A percentile compares a stretch with the other conserved stretches of the same genome.
phyloP scores from a whole-genome alignment of 2,113 vertebrate genomes.

The Dasyornis broadbenti region DNA sequence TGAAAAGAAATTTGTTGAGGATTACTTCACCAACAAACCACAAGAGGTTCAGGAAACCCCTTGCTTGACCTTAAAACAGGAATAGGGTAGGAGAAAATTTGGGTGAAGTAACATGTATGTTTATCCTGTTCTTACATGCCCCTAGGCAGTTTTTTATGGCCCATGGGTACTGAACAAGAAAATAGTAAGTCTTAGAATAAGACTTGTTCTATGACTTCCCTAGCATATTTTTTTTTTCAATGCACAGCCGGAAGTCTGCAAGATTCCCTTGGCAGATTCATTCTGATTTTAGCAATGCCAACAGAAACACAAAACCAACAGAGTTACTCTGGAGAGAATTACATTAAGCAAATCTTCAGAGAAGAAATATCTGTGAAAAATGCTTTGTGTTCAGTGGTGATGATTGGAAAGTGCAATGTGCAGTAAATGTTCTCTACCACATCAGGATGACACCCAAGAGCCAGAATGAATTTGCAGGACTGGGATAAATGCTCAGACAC shows the following conservation, averaged over 20 bases:
- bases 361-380: not conserved
- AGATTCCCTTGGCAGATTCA: not conserved
- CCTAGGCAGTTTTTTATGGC: not conserved
- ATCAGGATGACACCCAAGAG: not conserved
- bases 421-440: not conserved
- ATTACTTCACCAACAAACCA: not conserved
- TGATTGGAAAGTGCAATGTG: not conserved
- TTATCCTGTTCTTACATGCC: not conserved
- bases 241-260: not conserved
- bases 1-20: not conserved
- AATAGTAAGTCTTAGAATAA: not conserved
- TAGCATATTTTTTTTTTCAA: not conserved
- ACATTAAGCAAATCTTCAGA: not conserved
- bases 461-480: not conserved
- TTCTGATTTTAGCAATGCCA: not conserved
- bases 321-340: not conserved
- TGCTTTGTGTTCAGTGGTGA: not conserved
- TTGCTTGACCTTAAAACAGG: not conserved
- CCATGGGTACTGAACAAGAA: not conserved
- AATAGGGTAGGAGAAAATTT: not conserved
- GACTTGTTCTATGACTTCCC: not conserved
- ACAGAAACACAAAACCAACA: not conserved
- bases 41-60: not conserved
- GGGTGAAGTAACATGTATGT: not conserved
- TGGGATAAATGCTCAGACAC: not conserved